Evolutionary conservation across 2,888 invertebrate genomes (phyloP).

Genomic region (Oxyteleia sp.): DNA sequence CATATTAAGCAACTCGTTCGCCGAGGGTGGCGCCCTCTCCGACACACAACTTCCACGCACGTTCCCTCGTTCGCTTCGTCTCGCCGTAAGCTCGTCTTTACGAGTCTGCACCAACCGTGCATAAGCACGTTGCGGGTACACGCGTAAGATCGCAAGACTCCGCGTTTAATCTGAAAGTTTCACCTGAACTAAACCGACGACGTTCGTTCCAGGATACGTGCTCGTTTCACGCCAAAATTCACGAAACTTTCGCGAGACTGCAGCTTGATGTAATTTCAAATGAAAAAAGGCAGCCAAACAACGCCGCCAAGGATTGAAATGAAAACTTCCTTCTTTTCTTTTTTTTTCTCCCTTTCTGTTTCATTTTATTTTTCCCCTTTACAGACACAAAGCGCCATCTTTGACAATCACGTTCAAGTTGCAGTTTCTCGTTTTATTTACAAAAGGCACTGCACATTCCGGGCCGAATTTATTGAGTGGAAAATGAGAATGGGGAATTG

Average conservation of each 20-base stretch:
- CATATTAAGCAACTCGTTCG: slow-evolving; percentile 86
- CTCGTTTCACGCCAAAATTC: slow-evolving; percentile 57
- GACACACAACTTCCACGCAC: slow-evolving; percentile 72
- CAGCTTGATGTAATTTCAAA: slow-evolving; percentile 35
- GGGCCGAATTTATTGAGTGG: too few species aligned
- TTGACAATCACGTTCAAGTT: too few species aligned
- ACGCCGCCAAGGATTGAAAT: not conserved
- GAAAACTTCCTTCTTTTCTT: slow-evolving; percentile 1
- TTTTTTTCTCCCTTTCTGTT: not conserved
- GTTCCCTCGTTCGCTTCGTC: slow-evolving; percentile 66
- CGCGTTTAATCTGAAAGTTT: slow-evolving; percentile 76
- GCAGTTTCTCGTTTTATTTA: too few species aligned
- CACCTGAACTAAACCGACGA: slow-evolving; percentile 66
- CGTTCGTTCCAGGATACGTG: slow-evolving; percentile 48
- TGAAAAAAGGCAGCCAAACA: slow-evolving; percentile 30
- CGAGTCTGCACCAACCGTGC: slow-evolving; percentile 76
- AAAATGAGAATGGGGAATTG: too few species aligned
- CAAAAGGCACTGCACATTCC: too few species aligned
- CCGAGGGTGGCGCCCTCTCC: slow-evolving; percentile 64
- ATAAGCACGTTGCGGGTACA: slow-evolving; percentile 69
- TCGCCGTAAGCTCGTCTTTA: slow-evolving; percentile 82
- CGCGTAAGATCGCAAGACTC: slow-evolving; percentile 69
- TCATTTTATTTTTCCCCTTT: not conserved
- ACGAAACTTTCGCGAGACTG: slow-evolving; percentile 48
- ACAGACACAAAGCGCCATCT: too few species aligned